Evolutionary conservation across 2,113 vertebrate species (phyloP), one percentile per base, ranked within the genome.

Genomic region (Stegastes partitus): DNA sequence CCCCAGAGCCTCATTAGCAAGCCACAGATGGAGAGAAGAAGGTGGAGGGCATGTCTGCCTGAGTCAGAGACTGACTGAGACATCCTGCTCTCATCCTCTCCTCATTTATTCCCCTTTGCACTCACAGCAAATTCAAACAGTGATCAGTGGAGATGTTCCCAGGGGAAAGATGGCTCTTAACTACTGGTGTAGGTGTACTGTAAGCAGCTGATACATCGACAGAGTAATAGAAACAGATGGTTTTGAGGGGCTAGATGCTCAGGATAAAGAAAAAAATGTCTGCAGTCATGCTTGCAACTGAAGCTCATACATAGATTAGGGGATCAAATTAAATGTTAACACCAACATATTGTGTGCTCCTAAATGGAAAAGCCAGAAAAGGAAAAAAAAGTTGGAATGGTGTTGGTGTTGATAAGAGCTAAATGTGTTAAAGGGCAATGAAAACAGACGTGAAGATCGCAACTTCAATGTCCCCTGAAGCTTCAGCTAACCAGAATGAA

Each of bases 1-100:
- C 55, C 56, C 54, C 4, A 56, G 83, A 67, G 82, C 42, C 77
- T 84, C 75, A 81, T 90, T 81, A 84, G 55, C 70, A 58, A 73
- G 26, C 45, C 72, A 54, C 88, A 89, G 86, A 90, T 61, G 83
- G 83, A 82, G 70, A 56, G 82, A 65, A 26, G 79, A 68, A 21
- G 44, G 55, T 47, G n/a, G 54, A 68, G 53, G 22, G 23, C 14
- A 61, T 1, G 47, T 77, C 53, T 42, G 51, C 64, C 54, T 50
- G 75, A 69, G 39, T 69, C 45, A 12, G 12, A 44, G 39, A 15
- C 49, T 2, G 57, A 34, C 66, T 11, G 56, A 75, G 42, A 65
- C 22, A 6, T 31, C 59, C 47, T 47, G 26, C 49, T 74, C 68
- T 71, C 75, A 18, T 72, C 61, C 31, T 70, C 59, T 65, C 50